Percentiles rank a stretch among this genome's conserved stretches.
phyloP scores from a whole-genome alignment of 2,797 vertebrate species.

The Arrhamphus sclerolepis region DNA sequence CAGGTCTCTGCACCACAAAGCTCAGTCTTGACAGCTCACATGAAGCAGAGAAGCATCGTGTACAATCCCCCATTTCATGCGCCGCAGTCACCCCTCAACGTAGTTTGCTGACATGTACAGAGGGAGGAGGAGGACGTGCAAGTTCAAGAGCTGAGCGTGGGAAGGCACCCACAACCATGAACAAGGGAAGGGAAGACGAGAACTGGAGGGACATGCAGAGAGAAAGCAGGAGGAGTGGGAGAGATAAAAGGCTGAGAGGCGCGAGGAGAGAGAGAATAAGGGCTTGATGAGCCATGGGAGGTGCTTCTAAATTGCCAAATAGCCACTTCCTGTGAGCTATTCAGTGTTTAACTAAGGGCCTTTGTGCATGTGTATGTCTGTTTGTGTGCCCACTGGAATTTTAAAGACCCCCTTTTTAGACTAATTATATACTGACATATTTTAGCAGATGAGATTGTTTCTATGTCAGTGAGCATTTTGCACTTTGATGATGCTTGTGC shows the following conservation, averaged over 20 bases:
- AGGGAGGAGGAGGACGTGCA: conserved; percentile 36
- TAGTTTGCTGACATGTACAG: conserved; percentile 45
- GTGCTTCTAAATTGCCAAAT: conserved; percentile 71
- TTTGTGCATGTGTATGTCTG: conserved; percentile 68
- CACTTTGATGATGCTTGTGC: conserved; percentile 21
- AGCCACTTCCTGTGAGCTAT: conserved; percentile 76
- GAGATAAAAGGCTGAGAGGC: conserved; percentile 58
- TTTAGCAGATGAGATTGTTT: conserved; percentile 54
- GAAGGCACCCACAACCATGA: conserved; percentile 61
- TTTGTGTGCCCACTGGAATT: conserved; percentile 73
- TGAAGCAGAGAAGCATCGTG: conserved; percentile 20
- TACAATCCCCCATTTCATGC: conserved; percentile 39
- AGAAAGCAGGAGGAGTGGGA: conserved; percentile 44
- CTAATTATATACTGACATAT: conserved; percentile 73
- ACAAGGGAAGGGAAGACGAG: conserved; percentile 49
- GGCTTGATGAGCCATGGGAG: conserved; percentile 69
- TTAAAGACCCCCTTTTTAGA: conserved; percentile 70
- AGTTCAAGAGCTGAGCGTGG: conserved; percentile 74
- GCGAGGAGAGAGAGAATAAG: conserved; percentile 38
- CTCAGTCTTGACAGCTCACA: conserved; percentile 1
- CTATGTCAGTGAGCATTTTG: conserved; percentile 54
- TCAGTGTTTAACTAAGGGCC: conserved; percentile 69
- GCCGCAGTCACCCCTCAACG: conserved; percentile 36
- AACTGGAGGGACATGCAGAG: conserved; percentile 39
- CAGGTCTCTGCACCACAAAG: conserved; percentile 50